Evolutionary conservation across 2,113 vertebrate species (phyloP).

Genomic region (Echinops telfairi): DNA sequence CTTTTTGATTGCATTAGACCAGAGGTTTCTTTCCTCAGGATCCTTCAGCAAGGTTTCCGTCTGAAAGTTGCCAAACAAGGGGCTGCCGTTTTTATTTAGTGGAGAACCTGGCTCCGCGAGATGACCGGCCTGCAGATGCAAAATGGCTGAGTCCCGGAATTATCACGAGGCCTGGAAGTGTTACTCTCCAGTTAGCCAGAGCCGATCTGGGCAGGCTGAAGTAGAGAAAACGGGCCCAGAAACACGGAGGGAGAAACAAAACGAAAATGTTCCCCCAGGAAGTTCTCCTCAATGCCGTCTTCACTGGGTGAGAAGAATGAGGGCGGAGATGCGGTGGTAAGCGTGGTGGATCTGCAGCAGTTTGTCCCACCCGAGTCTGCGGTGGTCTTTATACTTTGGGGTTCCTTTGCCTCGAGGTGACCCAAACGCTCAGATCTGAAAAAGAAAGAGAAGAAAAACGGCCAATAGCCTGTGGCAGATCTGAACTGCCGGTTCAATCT

Average conservation of each 20-base stretch:
- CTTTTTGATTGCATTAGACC: not conserved
- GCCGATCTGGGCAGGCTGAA: not conserved
- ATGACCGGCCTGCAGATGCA: not conserved
- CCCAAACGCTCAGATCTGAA: conserved; percentile 20
- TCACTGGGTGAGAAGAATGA: conserved; percentile 8
- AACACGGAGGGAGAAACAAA: not conserved
- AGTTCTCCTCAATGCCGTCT: not conserved
- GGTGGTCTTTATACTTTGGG: conserved; percentile 13
- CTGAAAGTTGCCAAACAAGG: conserved; percentile 21
- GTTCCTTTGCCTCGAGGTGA: conserved; percentile 42
- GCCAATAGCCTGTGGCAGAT: conserved; percentile 16
- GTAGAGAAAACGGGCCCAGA: not conserved
- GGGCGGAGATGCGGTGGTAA: not conserved
- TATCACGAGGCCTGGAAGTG: not conserved
- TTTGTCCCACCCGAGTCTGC: not conserved
- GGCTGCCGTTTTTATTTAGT: conserved; percentile 45
- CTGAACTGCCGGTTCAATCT: conserved; percentile 52
- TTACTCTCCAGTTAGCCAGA: not conserved
- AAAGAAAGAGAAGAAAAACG: not conserved
- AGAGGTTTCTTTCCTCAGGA: conserved; percentile 42
- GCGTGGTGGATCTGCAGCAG: not conserved
- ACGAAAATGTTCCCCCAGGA: not conserved
- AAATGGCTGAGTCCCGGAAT: conserved; percentile 29
- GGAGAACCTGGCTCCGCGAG: conserved; percentile 16
- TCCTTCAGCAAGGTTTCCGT: conserved; percentile 22